These are phyloP conservation scores for Chloropsis cyanopogon DNA, from an alignment of 2,113 vertebrate genomes.

Conservation along the genomic window DNA sequence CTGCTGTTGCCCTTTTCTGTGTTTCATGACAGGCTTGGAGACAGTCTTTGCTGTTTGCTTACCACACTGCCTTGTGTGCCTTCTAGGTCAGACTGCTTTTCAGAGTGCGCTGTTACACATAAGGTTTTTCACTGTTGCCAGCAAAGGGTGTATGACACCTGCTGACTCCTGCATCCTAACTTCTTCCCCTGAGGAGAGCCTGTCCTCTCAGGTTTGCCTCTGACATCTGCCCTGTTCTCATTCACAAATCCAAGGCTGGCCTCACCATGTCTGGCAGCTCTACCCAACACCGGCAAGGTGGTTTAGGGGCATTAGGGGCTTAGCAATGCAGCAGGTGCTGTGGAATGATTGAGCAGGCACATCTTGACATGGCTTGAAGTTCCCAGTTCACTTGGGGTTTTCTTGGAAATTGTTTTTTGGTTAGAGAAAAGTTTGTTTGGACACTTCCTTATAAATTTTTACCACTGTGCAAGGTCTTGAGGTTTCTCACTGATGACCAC, in stretches of 20 bases:
- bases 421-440: neutral
- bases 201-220: neutral
- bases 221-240: neutral
- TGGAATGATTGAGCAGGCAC: neutral
- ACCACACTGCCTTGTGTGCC: no score
- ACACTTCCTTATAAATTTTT: neutral
- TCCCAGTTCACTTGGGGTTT: neutral
- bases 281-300: neutral
- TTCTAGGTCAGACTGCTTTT: neutral
- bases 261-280: neutral
- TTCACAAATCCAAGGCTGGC: neutral
- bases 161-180: neutral
- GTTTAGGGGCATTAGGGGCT: neutral
- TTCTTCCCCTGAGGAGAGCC: neutral
- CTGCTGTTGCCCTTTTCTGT: neutral
- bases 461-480: neutral
- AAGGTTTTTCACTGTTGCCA: neutral
- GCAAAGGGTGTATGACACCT: neutral
- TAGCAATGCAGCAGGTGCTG: neutral
- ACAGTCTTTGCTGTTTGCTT: neutral
- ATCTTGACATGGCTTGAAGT: neutral
- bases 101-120: accelerated
- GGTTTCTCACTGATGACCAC: neutral
- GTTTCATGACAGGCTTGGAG: neutral
- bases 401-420: neutral